Evolutionary conservation across 2,888 invertebrate genomes (phyloP).

Genomic region (Nasonia oneida): DNA sequence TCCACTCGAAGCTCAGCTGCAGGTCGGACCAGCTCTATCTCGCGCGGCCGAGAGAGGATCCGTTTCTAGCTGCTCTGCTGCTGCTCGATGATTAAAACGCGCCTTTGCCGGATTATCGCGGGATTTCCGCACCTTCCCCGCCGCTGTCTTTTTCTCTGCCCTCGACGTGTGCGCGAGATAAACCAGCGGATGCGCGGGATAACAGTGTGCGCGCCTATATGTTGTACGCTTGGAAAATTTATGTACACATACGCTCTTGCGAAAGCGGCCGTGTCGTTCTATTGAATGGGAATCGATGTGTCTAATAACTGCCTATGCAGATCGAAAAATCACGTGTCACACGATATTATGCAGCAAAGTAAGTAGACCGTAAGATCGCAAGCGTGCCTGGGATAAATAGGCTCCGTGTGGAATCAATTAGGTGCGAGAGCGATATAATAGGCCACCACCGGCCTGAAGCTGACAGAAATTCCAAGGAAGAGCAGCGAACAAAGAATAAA

Average conservation of each 20-base stretch:
- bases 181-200: not conserved
- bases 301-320: not conserved
- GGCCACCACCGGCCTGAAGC: not conserved
- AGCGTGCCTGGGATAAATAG: not conserved
- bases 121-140: slow-evolving; percentile 26
- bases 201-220: not conserved
- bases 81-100: slow-evolving; percentile 55
- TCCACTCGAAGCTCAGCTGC: slow-evolving; percentile 35
- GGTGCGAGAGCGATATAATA: not conserved
- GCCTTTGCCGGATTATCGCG: slow-evolving; percentile 49
- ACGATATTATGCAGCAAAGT: not conserved
- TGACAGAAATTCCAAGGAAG: not conserved
- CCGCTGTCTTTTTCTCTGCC: not conserved
- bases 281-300: not conserved
- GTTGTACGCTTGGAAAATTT: not conserved
- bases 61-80: slow-evolving; percentile 42
- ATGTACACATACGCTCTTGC: not conserved
- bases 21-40: slow-evolving; percentile 48
- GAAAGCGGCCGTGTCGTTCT: not conserved
- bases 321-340: not conserved
- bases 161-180: not conserved
- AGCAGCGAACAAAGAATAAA: slow-evolving; percentile 22
- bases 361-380: not conserved
- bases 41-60: slow-evolving; percentile 12
- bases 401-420: not conserved